Evolutionary conservation across 2,797 vertebrate genomes (phyloP).

Genomic region (Esox lucius): DNA sequence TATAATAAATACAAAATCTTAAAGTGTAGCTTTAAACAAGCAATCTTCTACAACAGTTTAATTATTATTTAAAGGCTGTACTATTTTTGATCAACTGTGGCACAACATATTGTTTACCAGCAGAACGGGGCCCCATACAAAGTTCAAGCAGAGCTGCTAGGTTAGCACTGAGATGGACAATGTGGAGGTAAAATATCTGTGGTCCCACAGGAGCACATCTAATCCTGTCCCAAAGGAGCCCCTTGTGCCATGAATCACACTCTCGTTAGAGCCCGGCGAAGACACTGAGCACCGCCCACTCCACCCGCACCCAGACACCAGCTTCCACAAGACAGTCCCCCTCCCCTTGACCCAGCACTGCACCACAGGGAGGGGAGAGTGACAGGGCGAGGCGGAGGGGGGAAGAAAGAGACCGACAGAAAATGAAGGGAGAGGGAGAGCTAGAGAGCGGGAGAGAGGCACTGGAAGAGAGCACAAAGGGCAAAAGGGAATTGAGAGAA

Average conservation of each 20-base stretch:
- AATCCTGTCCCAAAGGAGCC: conserved; percentile 76
- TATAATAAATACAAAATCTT: not conserved
- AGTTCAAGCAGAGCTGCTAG: conserved; percentile 41
- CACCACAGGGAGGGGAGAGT: conserved; percentile 46
- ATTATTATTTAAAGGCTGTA: not conserved
- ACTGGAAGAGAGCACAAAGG: not conserved
- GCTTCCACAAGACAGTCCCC: conserved; percentile 46
- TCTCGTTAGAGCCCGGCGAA: conserved; percentile 72
- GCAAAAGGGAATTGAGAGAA: conserved; percentile 30
- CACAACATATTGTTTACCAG: not conserved
- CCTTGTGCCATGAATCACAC: conserved; percentile 73
- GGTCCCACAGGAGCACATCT: conserved; percentile 73
- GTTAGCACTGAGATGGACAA: conserved; percentile 17
- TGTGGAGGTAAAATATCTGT: conserved; percentile 72
- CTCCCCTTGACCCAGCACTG: conserved; percentile 38
- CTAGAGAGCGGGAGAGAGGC: conserved; percentile 3
- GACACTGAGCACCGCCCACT: conserved; percentile 72
- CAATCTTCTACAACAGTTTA: not conserved
- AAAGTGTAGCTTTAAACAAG: not conserved
- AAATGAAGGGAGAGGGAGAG: conserved; percentile 38
- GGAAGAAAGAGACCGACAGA: conserved; percentile 41
- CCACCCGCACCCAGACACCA: conserved; percentile 66
- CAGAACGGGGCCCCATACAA: not conserved
- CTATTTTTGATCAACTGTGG: conserved; percentile 2
- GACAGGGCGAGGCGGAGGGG: conserved; percentile 12